Percentiles rank a stretch among this genome's conserved stretches.
phyloP scores from a whole-genome alignment of 35 echinoderm and acorn worm species.

The Diadema setosum region DNA sequence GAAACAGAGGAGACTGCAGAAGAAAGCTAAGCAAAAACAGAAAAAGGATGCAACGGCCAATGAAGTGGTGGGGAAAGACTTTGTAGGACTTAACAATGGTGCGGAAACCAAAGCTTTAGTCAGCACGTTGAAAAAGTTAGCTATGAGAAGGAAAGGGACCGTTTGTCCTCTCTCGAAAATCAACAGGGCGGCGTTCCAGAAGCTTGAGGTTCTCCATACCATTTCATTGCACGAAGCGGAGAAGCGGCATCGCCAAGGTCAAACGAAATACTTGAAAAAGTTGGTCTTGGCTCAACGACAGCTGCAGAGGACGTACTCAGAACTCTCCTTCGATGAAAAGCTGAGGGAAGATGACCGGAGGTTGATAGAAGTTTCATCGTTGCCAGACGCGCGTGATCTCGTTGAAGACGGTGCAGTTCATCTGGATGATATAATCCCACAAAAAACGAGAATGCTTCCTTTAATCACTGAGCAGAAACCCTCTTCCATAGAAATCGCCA shows the following conservation, averaged over 20 bases:
- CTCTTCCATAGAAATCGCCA: neutral
- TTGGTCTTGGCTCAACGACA: neutral
- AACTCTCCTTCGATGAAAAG: conserved; percentile 47
- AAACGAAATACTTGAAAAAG: neutral
- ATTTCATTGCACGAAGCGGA: neutral
- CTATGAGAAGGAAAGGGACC: neutral
- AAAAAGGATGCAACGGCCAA: neutral
- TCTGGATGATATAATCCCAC: neutral
- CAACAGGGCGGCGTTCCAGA: neutral
- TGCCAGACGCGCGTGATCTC: neutral
- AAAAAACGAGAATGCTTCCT: neutral
- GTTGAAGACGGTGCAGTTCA: neutral
- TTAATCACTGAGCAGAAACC: neutral
- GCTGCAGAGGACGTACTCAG: neutral
- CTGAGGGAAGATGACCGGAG: conserved; percentile 26
- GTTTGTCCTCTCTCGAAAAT: neutral
- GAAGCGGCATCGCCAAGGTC: neutral
- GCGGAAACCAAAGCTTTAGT: neutral
- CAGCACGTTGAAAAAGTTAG: neutral
- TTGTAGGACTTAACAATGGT: neutral
- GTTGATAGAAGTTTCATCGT: neutral
- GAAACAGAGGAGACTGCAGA: neutral
- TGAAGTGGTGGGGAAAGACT: neutral
- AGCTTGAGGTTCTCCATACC: neutral
- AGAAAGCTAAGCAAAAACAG: conserved; percentile 2